Base-by-base conservation (phyloP, 2,113 vertebrate species). In the Silurus glanis region DNA sequence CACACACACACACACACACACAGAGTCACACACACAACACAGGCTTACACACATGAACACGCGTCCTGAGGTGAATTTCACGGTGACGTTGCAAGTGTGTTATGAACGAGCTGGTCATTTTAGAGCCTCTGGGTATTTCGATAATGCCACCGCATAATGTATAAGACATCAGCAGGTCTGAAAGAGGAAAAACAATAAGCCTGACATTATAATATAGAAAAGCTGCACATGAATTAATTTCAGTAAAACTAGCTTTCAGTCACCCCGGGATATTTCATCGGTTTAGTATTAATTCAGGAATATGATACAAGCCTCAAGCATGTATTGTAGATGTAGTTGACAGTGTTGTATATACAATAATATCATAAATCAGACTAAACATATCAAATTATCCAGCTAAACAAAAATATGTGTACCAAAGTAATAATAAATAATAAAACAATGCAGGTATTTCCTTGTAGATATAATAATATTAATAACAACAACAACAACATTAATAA, bases 11-110 rank as follows among this genome's bases (percentile, higher is more conserved):
- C 45, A 2, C 37, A 37, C 86, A 87, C 75, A 87, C 84, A 87
- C 87, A 85, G 51, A 37, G 28, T 37, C 86, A 87, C 75, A 87
- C 84, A 87, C 87, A 85, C 58, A 67, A 87, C 80, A 80, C 62
- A 62, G 80, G 72, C 64, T 58, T 86, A 80, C 56, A 55, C 69
- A 47, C 67, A 80, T 82, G 83, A 85, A 86, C 72, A 59, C 80
- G 64, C 69, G 66, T 74, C 53, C 21, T 61, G 76, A 49, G 59
- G 80, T 89, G 83, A 86, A 85, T 80, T 84, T 88, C 49, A 82
- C 87, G 51, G 67, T 80, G 78, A 83, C 85, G 67, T 72, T 61
- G 12, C 6, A 51, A 72, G 86, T 85, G 56, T 79, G 83, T 59
- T 84, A 83, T 78, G 55, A 37, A 59, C 21, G 49, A 28, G 69